These are phyloP conservation scores for Adela reaumurella DNA, from an alignment of 2,888 invertebrate genomes.

Conservation along the genomic window DNA sequence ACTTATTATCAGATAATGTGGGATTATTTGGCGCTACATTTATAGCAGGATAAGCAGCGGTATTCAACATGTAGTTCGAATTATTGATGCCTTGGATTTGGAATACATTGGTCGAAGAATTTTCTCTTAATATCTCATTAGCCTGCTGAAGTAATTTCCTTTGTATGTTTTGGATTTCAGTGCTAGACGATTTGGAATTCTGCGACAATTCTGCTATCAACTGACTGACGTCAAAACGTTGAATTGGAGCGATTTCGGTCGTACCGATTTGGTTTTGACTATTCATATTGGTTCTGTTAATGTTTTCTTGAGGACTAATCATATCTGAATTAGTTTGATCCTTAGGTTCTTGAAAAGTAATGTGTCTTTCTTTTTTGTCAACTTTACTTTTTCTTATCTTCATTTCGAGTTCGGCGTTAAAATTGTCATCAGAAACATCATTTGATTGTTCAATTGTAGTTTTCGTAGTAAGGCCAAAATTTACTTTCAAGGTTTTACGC, in stretches of 20 bases:
- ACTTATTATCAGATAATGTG: no score
- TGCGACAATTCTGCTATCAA: slow-evolving; percentile 43
- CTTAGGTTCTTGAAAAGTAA: no score
- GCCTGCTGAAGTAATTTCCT: slow-evolving; percentile 41
- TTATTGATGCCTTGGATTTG: background rate
- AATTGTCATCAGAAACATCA: no score
- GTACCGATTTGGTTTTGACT: background rate
- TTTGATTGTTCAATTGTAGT: no score
- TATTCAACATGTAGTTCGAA: background rate
- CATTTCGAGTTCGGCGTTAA: slow-evolving; percentile 21
- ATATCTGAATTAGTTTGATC: no score
- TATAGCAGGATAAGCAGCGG: background rate
- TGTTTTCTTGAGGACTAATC: background rate
- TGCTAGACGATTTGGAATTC: slow-evolving; percentile 41
- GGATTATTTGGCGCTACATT: background rate
- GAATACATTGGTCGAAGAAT: slow-evolving; percentile 29
- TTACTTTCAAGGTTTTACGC: no score
- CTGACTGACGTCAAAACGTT: slow-evolving; percentile 36
- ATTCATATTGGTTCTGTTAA: background rate
- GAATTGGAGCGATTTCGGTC: background rate
- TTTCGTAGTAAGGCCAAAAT: no score
- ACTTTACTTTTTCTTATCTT: slow-evolving; percentile 17
- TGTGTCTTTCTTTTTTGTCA: no score
- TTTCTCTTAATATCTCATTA: slow-evolving; percentile 48
- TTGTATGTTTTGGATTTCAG: slow-evolving; percentile 46